Percentiles rank a stretch among this genome's conserved stretches.
Evolutionary conservation across 2,888 invertebrate genomes (phyloP).

Genomic region (Hybos culiciformis): DNA sequence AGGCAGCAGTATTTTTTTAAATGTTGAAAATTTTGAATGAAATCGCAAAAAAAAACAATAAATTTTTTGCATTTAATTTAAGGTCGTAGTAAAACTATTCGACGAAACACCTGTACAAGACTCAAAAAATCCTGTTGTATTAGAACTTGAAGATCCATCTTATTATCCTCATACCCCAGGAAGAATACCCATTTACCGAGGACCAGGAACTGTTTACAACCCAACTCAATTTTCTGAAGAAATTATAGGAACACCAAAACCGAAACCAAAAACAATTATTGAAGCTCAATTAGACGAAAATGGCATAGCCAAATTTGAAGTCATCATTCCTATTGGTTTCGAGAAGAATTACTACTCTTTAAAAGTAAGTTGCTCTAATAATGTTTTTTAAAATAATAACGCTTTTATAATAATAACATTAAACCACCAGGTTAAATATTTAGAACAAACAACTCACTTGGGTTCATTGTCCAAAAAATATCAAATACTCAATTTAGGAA

Average conservation of each 20-base stretch:
- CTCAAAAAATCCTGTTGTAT: conserved; percentile 41
- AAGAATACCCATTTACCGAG: too few species aligned
- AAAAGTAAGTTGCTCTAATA: conserved; percentile 16
- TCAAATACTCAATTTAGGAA: conserved; percentile 50
- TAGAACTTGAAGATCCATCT: conserved; percentile 17
- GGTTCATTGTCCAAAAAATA: conserved; percentile 44
- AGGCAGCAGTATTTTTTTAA: too few species aligned
- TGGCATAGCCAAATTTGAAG: conserved; percentile 49
- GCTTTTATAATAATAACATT: too few species aligned
- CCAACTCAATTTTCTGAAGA: too few species aligned
- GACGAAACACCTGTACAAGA: conserved; percentile 53
- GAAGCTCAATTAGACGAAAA: conserved; percentile 40
- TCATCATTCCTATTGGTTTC: conserved; percentile 45
- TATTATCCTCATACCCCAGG: conserved; percentile 7
- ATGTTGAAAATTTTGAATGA: too few species aligned
- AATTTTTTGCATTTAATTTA: too few species aligned
- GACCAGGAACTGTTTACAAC: too few species aligned
- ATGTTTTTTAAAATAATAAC: too few species aligned
- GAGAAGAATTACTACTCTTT: conserved; percentile 14
- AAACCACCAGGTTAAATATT: conserved; percentile 11
- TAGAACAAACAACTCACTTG: background rate
- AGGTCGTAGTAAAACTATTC: conserved; percentile 56
- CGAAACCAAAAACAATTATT: conserved; percentile 32
- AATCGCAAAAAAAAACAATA: too few species aligned
- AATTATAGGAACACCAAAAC: too few species aligned